Evolutionary conservation across 2,888 invertebrate species (phyloP).

Genomic region (Eucera pruinosa): DNA sequence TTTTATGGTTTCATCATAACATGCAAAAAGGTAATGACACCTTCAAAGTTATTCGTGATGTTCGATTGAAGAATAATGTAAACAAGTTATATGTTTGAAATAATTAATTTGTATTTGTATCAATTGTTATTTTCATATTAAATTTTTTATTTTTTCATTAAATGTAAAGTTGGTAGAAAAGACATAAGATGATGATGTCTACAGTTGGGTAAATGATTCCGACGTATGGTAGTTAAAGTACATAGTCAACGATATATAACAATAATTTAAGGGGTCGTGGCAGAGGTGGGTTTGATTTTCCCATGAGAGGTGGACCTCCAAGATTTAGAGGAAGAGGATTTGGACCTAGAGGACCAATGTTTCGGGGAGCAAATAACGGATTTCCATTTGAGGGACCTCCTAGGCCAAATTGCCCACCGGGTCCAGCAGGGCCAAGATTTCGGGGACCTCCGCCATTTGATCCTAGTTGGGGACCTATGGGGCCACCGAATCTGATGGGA

Average conservation of each 20-base stretch:
- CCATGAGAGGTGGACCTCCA: conserved; percentile 86
- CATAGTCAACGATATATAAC: conserved; percentile 54
- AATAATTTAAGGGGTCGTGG: conserved; percentile 80
- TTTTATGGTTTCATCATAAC: background rate
- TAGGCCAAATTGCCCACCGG: conserved; percentile 84
- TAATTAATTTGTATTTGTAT: background rate
- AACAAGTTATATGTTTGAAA: background rate
- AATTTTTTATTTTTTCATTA: background rate
- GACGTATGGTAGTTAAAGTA: conserved; percentile 60
- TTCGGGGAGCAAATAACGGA: conserved; percentile 85
- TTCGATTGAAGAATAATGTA: background rate
- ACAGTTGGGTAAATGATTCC: conserved; percentile 52
- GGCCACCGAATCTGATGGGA: conserved; percentile 85
- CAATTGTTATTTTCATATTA: background rate
- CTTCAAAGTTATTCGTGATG: background rate
- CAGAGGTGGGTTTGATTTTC: conserved; percentile 83
- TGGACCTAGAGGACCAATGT: conserved; percentile 85
- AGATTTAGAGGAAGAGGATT: conserved; percentile 88
- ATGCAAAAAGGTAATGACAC: conserved; percentile 7
- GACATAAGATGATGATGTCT: conserved; percentile 20
- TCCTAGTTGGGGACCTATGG: conserved; percentile 90
- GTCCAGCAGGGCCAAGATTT: conserved; percentile 84
- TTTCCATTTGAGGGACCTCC: conserved; percentile 85
- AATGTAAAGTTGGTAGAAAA: background rate
- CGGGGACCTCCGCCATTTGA: conserved; percentile 87